These are phyloP conservation scores for Helicoverpa zea DNA, from an alignment of 1,140 invertebrate species.

Conservation along the genomic window DNA sequence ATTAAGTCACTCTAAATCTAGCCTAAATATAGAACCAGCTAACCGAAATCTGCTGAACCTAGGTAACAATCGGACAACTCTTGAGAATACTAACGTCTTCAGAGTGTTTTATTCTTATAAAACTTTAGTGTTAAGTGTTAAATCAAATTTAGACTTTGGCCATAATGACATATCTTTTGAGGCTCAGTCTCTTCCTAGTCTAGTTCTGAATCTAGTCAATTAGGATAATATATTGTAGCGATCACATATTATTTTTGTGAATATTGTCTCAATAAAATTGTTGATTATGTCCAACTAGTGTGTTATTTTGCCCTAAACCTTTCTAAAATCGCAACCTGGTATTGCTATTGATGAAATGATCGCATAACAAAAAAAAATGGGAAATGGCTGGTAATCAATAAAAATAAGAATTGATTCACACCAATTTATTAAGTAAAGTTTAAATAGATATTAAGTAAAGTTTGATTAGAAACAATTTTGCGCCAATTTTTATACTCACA, in stretches of 20 bases:
- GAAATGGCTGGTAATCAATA: too few species aligned
- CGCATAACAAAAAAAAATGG: too few species aligned
- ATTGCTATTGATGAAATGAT: too few species aligned
- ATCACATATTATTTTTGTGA: conserved; percentile 72
- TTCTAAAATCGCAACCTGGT: too few species aligned
- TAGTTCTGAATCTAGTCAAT: conserved; percentile 71
- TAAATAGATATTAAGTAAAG: not conserved
- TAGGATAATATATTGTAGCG: conserved; percentile 59
- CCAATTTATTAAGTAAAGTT: too few species aligned
- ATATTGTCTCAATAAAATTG: conserved; percentile 70
- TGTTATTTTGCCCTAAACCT: conserved; percentile 46
- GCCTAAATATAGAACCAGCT: not conserved
- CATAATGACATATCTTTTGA: conserved; percentile 59
- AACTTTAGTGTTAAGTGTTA: conserved; percentile 39
- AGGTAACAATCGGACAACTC: not conserved
- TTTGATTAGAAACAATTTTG: not conserved
- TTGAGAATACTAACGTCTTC: conserved; percentile 3
- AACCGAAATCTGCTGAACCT: not conserved
- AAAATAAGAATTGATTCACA: not conserved
- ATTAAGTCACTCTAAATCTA: not conserved
- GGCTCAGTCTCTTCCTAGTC: conserved; percentile 55
- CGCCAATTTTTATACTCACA: not conserved
- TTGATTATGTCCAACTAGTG: conserved; percentile 62
- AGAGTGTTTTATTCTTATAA: conserved; percentile 2
- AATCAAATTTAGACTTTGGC: conserved; percentile 39